Evolutionary conservation across 1,140 invertebrate genomes (phyloP), one percentile per base, ranked within the genome.

Genomic region (Bombus waltoni): DNA sequence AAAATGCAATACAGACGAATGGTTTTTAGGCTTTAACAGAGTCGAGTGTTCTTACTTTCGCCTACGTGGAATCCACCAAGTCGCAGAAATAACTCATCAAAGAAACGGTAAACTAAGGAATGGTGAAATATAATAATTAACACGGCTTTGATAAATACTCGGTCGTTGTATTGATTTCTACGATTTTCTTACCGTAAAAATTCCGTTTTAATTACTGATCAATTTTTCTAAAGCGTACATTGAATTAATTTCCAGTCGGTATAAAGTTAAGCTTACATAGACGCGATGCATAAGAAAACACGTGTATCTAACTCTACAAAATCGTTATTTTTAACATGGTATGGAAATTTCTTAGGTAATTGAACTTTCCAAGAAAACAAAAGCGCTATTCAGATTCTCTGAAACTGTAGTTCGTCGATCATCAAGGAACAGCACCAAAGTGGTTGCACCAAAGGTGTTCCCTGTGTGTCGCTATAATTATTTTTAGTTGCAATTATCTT

Each of bases 11-110:
- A 81, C 42, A 62, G 75, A 71, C 78, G 83, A 85, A 81, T 81
- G 70, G 78, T 84, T 84, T 83, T 57, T 68, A 80, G 83, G 57
- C 59, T 59, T 80, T 73, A 85, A 81, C 62, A n/a, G 42, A 74
- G 83, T 59, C 83, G 78, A 85, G 83, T 85, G 83, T 85, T 74
- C 78, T 85, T 85, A 74, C 77, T 81, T 81, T 85, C 70, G 83
- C 70, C 77, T 62, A 85, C 78, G 83, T 80, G 78, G 83, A 81
- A 85, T 85, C 81, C 83, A 22, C 35, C 70, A 42, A 72, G 42
- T 70, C 4, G 57, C 78, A 73, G 78, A 73, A 79, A 70, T 59
- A 72, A 57, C 75, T 71, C 66, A 47, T 77, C 79, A 79, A 79
- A n/a, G 75, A 78, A 62, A 79, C 65, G 57, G n/a, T 13, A 38